Percentiles rank a stretch among this genome's conserved stretches.
Evolutionary conservation across 1,140 invertebrate genomes (phyloP).

Genomic region (Helicoverpa armigera): DNA sequence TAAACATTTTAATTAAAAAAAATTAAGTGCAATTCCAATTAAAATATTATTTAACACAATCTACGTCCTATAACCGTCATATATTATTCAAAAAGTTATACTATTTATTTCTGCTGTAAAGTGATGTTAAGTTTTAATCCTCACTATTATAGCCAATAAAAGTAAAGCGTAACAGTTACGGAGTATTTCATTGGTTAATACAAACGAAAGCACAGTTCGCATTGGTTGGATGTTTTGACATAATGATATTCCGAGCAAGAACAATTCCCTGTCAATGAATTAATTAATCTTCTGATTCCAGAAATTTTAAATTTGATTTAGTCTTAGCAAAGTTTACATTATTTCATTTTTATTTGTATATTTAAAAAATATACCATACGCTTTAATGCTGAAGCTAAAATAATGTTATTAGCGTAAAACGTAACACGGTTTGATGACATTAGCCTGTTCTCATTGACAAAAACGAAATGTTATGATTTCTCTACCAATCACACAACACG

Average conservation of each 20-base stretch:
- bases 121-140: not conserved
- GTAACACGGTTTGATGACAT: conserved; percentile 51
- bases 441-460: conserved; percentile 63
- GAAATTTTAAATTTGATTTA: not conserved
- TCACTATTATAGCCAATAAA: not conserved
- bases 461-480: conserved; percentile 43
- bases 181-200: conserved; percentile 2
- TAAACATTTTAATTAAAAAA: conserved; percentile 45
- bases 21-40: no score
- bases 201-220: not conserved
- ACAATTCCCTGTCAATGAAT: not conserved
- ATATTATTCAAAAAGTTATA: conserved; percentile 63
- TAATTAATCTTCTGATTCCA: not conserved
- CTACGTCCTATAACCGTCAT: conserved; percentile 59
- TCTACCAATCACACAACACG: conserved; percentile 67
- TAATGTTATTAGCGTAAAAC: conserved; percentile 32
- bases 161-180: not conserved
- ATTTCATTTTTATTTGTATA: not conserved
- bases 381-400: not conserved
- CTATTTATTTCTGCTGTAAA: not conserved
- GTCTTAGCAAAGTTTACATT: not conserved
- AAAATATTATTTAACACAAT: conserved; percentile 2
- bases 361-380: not conserved
- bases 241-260: not conserved
- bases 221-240: not conserved